Evolutionary conservation across 2,888 invertebrate genomes (phyloP), one percentile per base, ranked within the genome.

Genomic region (Orthosia gracilis): DNA sequence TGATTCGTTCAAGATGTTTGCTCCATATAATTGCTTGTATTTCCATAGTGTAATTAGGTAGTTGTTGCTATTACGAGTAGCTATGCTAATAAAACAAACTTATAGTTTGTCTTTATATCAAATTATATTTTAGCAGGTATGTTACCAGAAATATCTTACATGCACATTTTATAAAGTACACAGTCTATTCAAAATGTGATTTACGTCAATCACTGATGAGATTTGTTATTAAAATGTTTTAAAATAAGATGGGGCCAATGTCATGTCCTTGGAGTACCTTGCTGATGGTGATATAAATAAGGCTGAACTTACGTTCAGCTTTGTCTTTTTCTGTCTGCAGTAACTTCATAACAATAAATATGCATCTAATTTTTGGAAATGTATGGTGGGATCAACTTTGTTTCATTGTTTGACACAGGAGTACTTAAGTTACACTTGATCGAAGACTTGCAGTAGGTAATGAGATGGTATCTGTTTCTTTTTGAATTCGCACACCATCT

Each of bases 1-100:
- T 50, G 67, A 81, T 81, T 82, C 47, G 81, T 78, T 82, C 17
- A 49, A 26, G 55, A 52, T 55, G 15, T 57, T 67, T 64, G 66
- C 23, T 76, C 23, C 70, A 67, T 49, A 47, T 67, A 81, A 81
- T 70, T 57, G 23, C 15, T 50, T 2, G 13, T 52, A 31, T 68
- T 63, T 67, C 31, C 1, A 31, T 45, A 12, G 18, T 21, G 50
- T 45, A 47, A 61, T 73, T 64, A 40, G 4, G 40, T 9, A 9
- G 7, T 40, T 40, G 0, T 40, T 40, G 9, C 9, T 40, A 26
- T 26, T 9, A 4, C 15, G 9, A 11, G 13, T n/a, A n/a, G n/a
- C n/a, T 26, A n/a, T 52, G 40, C 31, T 40, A 18, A 23, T 13
- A 40, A 17, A 49, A 61, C 15, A 18, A 78, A 45, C 21, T 21